Percentiles rank a stretch among this genome's conserved stretches.
phyloP scores from a whole-genome alignment of 2,113 vertebrate genomes.

The Cnemophilus loriae region DNA sequence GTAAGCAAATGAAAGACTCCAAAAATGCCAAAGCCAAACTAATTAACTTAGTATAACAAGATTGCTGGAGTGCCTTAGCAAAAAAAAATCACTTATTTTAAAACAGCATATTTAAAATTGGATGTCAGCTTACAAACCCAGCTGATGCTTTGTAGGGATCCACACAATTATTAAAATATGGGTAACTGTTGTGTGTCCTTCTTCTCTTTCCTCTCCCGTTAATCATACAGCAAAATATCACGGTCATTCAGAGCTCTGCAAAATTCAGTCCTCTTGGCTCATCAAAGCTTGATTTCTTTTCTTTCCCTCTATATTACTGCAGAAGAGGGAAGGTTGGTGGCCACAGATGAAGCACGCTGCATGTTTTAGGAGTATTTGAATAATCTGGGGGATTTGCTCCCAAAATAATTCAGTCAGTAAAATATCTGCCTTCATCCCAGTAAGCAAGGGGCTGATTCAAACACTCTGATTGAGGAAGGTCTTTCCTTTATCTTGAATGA shows the following conservation, averaged over 20 bases:
- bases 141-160: neutral
- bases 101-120: neutral
- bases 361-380: neutral
- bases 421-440: neutral
- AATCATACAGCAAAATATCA: neutral
- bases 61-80: neutral
- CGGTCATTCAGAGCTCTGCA: neutral
- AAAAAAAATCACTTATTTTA: neutral
- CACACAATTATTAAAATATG: neutral
- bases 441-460: neutral
- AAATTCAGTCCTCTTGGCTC: neutral
- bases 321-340: neutral
- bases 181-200: neutral
- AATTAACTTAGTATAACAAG: neutral
- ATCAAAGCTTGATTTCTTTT: neutral
- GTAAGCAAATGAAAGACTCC: neutral
- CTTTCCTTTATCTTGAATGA: neutral
- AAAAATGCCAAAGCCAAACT: neutral
- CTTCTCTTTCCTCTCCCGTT: neutral
- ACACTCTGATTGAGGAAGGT: neutral
- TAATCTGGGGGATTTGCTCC: neutral
- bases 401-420: neutral
- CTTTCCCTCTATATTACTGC: neutral
- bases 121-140: neutral
- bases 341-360: neutral